A percentile compares a stretch with the other conserved stretches of the same genome.
Evolutionary conservation across 1,140 invertebrate genomes (phyloP).

Genomic region (Ganaspis sp.): DNA sequence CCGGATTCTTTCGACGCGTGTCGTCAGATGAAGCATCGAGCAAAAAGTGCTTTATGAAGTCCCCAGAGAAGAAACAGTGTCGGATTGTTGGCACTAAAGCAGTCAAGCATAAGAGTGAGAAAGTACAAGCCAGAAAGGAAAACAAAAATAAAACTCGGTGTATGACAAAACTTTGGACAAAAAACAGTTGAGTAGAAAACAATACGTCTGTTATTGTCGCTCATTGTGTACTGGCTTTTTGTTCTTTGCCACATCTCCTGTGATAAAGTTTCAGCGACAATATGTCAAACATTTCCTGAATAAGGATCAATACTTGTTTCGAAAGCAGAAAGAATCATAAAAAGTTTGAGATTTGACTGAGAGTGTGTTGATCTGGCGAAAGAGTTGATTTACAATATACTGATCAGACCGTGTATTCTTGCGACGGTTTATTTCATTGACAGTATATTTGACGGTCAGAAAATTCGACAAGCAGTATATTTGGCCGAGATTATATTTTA

Average conservation of each 20-base stretch:
- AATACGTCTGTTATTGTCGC: conserved; percentile 20
- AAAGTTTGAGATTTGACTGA: not conserved
- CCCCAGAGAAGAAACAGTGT: conserved; percentile 11
- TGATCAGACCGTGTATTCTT: no score
- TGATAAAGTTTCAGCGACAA: not conserved
- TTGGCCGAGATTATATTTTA: no score
- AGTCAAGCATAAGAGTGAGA: conserved; percentile 24
- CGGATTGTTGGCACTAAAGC: conserved; percentile 28
- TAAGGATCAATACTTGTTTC: not conserved
- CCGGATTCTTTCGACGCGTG: conserved; percentile 28
- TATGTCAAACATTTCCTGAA: not conserved
- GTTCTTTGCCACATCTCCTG: not conserved
- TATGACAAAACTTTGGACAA: not conserved
- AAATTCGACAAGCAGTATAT: no score
- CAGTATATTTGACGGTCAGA: no score
- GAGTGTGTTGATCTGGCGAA: no score
- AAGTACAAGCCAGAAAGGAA: not conserved
- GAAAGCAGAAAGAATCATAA: not conserved
- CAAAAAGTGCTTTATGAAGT: conserved; percentile 31
- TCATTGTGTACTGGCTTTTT: not conserved
- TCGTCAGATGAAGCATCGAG: conserved; percentile 19
- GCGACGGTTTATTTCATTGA: no score
- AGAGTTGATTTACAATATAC: no score
- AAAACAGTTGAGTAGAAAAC: not conserved
- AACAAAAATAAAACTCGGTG: conserved; percentile 13